Conservation (phyloP, 2,888 invertebrate species). For the Ptilodon capucinus region DNA sequence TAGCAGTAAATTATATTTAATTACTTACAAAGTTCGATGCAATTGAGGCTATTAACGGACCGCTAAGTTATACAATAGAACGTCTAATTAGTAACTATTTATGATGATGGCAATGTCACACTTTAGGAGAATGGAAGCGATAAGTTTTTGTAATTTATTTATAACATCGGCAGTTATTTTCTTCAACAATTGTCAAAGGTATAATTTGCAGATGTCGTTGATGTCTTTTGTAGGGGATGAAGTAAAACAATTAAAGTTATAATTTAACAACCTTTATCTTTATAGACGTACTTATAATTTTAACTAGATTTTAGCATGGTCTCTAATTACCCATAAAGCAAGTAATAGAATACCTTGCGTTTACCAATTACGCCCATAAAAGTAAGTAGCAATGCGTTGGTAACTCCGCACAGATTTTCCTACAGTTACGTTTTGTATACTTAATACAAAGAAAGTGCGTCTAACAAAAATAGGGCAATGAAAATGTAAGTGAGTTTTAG, state of each 20-base stretch:
- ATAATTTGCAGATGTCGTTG: slow-evolving; percentile 30
- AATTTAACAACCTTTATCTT: no score
- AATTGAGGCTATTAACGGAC: not conserved
- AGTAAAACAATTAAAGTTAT: not conserved
- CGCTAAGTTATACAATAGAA: not conserved
- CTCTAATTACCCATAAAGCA: no score
- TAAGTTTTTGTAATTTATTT: no score
- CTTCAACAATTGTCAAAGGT: not conserved
- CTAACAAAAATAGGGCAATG: slow-evolving; percentile 59
- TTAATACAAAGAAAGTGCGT: slow-evolving; percentile 32
- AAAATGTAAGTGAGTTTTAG: slow-evolving; percentile 71
- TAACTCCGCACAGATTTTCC: slow-evolving; percentile 1
- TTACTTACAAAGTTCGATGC: not conserved
- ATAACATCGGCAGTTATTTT: not conserved
- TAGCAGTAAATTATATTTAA: not conserved
- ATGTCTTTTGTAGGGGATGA: slow-evolving; percentile 40
- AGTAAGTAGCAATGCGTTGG: slow-evolving; percentile 22
- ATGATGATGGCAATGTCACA: not conserved
- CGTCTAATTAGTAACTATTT: not conserved
- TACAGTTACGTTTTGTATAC: slow-evolving; percentile 8
- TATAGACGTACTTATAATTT: no score
- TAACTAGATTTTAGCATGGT: no score
- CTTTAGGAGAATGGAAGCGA: no score
- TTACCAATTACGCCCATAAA: slow-evolving; percentile 15
- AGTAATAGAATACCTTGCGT: not conserved